These are phyloP conservation scores for Muscidifurax raptorellus DNA, from an alignment of 1,140 invertebrate genomes.

Conservation along the genomic window DNA sequence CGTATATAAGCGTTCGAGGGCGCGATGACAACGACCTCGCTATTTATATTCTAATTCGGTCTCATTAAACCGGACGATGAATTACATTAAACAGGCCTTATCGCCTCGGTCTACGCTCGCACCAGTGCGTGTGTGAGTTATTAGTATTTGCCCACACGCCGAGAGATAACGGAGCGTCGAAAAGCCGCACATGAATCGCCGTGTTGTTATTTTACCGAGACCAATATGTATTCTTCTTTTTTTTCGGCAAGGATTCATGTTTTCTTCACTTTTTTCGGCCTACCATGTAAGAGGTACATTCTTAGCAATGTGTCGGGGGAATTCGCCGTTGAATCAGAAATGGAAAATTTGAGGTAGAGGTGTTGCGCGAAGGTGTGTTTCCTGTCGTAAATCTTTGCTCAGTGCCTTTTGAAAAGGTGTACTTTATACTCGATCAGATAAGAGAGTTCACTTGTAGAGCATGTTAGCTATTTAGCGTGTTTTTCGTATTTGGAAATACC, in stretches of 20 bases:
- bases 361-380: neutral
- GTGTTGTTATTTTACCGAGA: neutral
- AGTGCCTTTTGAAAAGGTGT: too few relatives aligned
- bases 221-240: too few relatives aligned
- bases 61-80: constrained; percentile 57
- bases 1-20: neutral
- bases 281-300: too few relatives aligned
- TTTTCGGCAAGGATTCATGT: neutral
- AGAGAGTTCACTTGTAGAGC: too few relatives aligned
- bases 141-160: constrained; percentile 42
- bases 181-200: constrained; percentile 7
- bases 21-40: constrained; percentile 56
- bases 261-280: too few relatives aligned
- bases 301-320: neutral
- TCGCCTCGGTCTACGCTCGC: constrained; percentile 28
- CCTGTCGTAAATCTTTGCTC: too few relatives aligned
- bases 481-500: too few relatives aligned
- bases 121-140: constrained; percentile 49
- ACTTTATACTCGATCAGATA: too few relatives aligned
- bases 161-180: constrained; percentile 8
- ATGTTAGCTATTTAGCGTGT: too few relatives aligned
- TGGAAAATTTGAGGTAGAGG: neutral
- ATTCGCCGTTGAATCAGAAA: neutral
- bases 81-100: constrained; percentile 56
- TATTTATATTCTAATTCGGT: constrained; percentile 62